These are phyloP conservation scores for Leucophora obtusa DNA, from an alignment of 2,888 invertebrate genomes.

Conservation along the genomic window DNA sequence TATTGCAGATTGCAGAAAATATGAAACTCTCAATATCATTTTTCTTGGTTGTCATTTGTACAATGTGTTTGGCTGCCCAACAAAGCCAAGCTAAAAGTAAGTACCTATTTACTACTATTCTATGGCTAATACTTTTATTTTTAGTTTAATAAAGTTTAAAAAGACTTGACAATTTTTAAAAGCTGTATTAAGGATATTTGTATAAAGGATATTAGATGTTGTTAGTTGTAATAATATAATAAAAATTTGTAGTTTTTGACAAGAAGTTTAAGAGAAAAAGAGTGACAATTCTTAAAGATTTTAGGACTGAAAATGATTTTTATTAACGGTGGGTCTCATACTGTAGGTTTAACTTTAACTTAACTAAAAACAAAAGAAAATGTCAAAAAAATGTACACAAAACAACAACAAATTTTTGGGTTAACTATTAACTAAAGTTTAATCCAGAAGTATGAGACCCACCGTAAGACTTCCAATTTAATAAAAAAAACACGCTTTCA, in stretches of 20 bases:
- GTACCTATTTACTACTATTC: conserved; percentile 61
- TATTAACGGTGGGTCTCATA: too few species aligned
- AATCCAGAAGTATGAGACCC: too few species aligned
- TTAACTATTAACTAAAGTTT: too few species aligned
- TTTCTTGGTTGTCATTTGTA: conserved; percentile 75
- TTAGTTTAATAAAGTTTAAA: neutral
- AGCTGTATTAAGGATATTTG: conserved; percentile 18
- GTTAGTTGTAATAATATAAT: neutral
- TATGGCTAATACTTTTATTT: neutral
- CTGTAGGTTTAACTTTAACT: too few species aligned
- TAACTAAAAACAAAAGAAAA: too few species aligned
- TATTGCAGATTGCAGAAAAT: conserved; percentile 68
- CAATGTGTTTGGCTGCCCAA: conserved; percentile 76
- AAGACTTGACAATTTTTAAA: neutral
- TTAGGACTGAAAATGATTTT: too few species aligned
- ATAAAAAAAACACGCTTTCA: too few species aligned
- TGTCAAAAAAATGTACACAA: too few species aligned
- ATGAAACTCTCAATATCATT: conserved; percentile 77
- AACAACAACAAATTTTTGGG: too few species aligned
- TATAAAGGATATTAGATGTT: conserved; percentile 13
- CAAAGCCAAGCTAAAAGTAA: conserved; percentile 78
- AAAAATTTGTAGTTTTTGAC: neutral
- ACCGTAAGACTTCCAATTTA: too few species aligned
- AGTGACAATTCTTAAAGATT: too few species aligned
- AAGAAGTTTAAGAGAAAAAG: too few species aligned